Evolutionary conservation across 2,888 invertebrate genomes (phyloP), one percentile per base, ranked within the genome.

Genomic region (Acanthosepion esculentum): DNA sequence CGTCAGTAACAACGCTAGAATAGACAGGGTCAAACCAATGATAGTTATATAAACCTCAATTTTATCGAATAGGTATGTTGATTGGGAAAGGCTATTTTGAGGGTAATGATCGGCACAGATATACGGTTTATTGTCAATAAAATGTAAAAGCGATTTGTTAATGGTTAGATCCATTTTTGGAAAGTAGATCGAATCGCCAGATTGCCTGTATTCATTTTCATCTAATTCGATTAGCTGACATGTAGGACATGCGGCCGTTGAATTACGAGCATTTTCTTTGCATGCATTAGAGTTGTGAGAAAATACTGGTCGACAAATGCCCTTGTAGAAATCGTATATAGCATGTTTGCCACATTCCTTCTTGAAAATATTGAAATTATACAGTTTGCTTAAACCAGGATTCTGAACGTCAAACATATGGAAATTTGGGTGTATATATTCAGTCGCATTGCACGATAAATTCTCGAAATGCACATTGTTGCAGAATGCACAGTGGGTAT

Each of bases 21-120:
- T 97, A 0, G 98, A 98, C 26, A 98, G 98, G 26, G 98, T 97
- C 23, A 98, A 98, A 93, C 98, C 98, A 95, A 98, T 98, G 93
- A 98, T 97, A 26, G 98, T 98, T 94, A 98, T 91, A 91, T 95
- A 95, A 7, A 95, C 95, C 92, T 96, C 95, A 91, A 95, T 95
- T 41, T 94, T 92, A 92, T 48, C 29, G 29, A 26, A 33, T 50
- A 92, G 29, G n/a, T 78, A 78, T 78, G n/a, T 12, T 78, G 78
- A 78, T 29, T 78, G 3, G 23, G 23, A 41, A 91, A 48, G 12
- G 29, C 3, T 29, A 92, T 48, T 92, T 92, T 50, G 12, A 2
- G 7, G 0, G 50, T 26, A 50, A 26, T 92, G 50, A 15, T 92
- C 50, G 15, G 50, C 48, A 50, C 92, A 92, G 15, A 92, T 92